phyloP scores from a whole-genome alignment of 2,113 vertebrate species.

The Neoarius graeffei region DNA sequence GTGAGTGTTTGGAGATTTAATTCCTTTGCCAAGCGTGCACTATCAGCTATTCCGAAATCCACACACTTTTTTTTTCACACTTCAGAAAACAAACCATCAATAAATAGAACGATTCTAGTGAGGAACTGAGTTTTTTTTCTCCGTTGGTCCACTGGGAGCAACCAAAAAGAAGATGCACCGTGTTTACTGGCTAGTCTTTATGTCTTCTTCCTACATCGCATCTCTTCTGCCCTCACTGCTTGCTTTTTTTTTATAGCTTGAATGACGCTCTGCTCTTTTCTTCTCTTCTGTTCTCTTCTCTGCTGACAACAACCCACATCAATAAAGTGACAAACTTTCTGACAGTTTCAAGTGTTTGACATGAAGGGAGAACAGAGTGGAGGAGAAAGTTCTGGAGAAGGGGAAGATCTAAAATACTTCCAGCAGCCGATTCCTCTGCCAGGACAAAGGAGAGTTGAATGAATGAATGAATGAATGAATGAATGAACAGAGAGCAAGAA shows the following conservation, averaged over 20 bases:
- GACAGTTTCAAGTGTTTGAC: slow-evolving; percentile 30
- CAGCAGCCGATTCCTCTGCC: slow-evolving; percentile 26
- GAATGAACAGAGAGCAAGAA: too few relatives aligned
- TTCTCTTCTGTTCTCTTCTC: not conserved
- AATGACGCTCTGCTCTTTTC: slow-evolving; percentile 14
- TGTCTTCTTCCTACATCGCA: not conserved
- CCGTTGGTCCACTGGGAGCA: slow-evolving; percentile 60
- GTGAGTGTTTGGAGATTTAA: slow-evolving; percentile 64
- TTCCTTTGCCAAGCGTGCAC: slow-evolving; percentile 63
- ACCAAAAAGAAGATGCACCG: slow-evolving; percentile 47
- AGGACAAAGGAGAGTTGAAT: slow-evolving; percentile 25
- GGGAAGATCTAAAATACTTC: slow-evolving; percentile 43
- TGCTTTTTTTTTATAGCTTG: slow-evolving; percentile 9
- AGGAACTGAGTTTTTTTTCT: slow-evolving; percentile 56
- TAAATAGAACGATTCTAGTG: slow-evolving; percentile 22
- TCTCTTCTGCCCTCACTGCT: not conserved
- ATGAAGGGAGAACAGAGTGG: slow-evolving; percentile 18
- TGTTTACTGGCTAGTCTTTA: slow-evolving; percentile 22
- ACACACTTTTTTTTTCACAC: slow-evolving; percentile 68
- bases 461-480: not conserved
- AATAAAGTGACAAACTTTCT: slow-evolving; percentile 37
- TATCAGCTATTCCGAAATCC: slow-evolving; percentile 72
- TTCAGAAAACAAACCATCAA: slow-evolving; percentile 70
- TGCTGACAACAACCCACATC: slow-evolving; percentile 44
- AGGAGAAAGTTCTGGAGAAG: slow-evolving; percentile 7